Conservation (phyloP, 2,888 invertebrate genomes). For the Marasmarcha lunaedactyla region DNA sequence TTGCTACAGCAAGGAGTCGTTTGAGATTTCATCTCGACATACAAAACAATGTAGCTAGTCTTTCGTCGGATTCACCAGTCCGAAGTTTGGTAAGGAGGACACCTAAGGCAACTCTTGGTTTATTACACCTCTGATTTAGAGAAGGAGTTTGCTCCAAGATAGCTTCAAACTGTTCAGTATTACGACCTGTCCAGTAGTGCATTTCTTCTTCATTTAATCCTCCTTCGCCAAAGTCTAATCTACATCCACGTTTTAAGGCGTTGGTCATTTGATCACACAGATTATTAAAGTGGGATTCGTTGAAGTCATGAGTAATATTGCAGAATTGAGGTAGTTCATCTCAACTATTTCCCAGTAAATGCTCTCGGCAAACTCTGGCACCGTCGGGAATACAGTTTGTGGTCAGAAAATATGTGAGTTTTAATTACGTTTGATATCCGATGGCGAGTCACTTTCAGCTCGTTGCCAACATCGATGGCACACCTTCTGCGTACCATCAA, state of each 20-base stretch:
- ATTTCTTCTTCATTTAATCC: too few relatives aligned
- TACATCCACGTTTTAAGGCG: neutral
- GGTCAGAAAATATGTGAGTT: neutral
- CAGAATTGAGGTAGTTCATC: constrained; percentile 1
- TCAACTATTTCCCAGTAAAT: neutral
- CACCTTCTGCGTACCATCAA: neutral
- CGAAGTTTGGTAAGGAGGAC: too few relatives aligned
- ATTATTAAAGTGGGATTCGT: neutral
- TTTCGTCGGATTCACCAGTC: too few relatives aligned
- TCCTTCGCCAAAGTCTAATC: too few relatives aligned
- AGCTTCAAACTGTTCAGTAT: too few relatives aligned
- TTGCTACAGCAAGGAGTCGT: too few relatives aligned
- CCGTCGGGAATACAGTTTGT: constrained; percentile 3
- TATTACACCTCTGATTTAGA: too few relatives aligned
- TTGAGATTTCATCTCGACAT: too few relatives aligned
- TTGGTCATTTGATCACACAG: neutral
- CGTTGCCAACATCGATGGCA: constrained; percentile 1
- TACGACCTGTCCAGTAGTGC: too few relatives aligned
- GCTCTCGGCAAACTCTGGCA: constrained; percentile 1
- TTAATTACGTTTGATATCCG: constrained; percentile 1
- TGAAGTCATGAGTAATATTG: constrained; percentile 2
- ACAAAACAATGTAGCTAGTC: too few relatives aligned
- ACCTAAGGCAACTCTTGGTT: too few relatives aligned
- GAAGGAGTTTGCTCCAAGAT: too few relatives aligned
- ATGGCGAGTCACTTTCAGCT: neutral